Evolutionary conservation across 64 coral and sea anemone species (phyloP).

Genomic region (Stichodactyla helianthus): DNA sequence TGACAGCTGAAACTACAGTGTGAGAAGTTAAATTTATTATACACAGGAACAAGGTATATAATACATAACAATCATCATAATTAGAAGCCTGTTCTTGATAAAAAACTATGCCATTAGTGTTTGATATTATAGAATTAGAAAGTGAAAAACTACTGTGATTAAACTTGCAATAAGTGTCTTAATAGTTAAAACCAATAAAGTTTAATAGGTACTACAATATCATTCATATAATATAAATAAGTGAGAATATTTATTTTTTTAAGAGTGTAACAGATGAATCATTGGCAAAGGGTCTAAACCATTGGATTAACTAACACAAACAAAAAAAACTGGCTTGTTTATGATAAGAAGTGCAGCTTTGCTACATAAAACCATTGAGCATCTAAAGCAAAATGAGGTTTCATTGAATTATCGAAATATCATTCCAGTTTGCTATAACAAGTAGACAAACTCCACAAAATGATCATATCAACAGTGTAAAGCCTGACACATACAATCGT

Average conservation of each 20-base stretch:
- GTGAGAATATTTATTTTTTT: not conserved
- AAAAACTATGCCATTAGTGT: not conserved
- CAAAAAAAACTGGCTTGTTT: no score
- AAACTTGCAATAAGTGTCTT: not conserved
- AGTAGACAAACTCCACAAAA: not conserved
- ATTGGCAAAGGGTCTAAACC: not conserved
- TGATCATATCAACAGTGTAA: not conserved
- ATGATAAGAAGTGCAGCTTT: no score
- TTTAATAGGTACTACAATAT: not conserved
- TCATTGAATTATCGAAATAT: not conserved
- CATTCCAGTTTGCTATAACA: not conserved
- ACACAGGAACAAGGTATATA: not conserved
- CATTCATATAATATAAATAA: no score
- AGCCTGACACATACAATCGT: not conserved
- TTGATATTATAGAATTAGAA: not conserved
- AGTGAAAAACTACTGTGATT: not conserved
- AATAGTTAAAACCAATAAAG: not conserved
- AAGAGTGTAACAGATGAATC: not conserved
- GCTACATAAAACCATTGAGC: no score
- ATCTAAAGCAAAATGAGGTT: not conserved
- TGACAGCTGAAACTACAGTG: slow-evolving; percentile 31
- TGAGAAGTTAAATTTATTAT: not conserved
- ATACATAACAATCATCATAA: no score
- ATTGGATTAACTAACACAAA: not conserved
- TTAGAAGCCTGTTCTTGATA: no score